A percentile compares a stretch with the other conserved stretches of the same genome.
Conservation (phyloP, 2,113 vertebrate species). For the Aptenodytes patagonicus region DNA sequence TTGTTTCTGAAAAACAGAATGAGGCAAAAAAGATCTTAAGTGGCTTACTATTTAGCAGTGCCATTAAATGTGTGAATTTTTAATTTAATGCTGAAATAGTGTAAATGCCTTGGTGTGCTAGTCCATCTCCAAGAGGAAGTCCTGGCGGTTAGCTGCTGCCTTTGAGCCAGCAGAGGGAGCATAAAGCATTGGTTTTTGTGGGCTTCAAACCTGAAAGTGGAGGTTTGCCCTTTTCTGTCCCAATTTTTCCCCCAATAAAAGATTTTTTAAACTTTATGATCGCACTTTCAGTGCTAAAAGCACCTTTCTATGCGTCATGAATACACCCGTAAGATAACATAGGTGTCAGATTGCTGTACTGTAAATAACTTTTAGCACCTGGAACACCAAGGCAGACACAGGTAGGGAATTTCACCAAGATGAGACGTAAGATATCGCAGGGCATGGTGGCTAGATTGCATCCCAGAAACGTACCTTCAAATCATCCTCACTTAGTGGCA, state of each 20-base stretch:
- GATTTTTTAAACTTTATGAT: background rate
- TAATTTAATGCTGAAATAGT: background rate
- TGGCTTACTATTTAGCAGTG: background rate
- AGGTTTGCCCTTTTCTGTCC: background rate
- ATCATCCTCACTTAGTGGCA: background rate
- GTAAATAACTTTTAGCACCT: background rate
- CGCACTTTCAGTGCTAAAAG: background rate
- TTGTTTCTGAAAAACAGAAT: background rate
- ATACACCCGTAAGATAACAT: background rate
- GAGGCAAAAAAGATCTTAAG: background rate
- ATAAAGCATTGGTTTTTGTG: slow-evolving; percentile 24
- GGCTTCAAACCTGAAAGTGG: background rate
- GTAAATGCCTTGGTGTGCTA: too few relatives aligned
- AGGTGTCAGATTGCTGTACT: background rate
- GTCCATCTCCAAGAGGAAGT: background rate
- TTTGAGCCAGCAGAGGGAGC: slow-evolving; percentile 75
- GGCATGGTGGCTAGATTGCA: background rate
- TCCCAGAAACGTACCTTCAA: background rate
- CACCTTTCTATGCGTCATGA: background rate
- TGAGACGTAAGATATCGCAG: background rate
- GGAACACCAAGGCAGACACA: background rate
- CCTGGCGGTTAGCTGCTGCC: background rate
- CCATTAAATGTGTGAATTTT: background rate
- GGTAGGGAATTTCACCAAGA: background rate
- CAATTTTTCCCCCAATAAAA: background rate